Evolutionary conservation across 2,113 vertebrate genomes (phyloP).

Genomic region (Tragelaphus strepsiceros): DNA sequence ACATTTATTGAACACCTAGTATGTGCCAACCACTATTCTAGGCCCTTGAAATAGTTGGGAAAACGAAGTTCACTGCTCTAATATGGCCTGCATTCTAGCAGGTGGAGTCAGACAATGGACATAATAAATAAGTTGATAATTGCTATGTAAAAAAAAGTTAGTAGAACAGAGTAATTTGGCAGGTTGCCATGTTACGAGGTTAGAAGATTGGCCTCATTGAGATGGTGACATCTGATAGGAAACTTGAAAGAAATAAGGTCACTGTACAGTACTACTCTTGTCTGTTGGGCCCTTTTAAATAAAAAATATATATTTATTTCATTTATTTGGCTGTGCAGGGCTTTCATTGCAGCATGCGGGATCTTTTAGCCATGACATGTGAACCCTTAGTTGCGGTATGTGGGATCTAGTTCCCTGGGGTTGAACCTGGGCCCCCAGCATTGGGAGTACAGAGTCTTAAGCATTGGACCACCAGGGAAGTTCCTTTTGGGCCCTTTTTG

Average conservation of each 20-base stretch:
- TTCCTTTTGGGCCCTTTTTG: not conserved
- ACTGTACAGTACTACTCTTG: not conserved
- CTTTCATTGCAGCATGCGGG: fast-evolving
- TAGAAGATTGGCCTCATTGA: not conserved
- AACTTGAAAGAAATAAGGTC: not conserved
- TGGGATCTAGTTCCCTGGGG: not conserved
- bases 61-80: not conserved
- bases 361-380: not conserved
- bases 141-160: not conserved
- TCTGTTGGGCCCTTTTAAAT: not conserved
- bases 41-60: not conserved
- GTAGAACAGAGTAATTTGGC: not conserved
- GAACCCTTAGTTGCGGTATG: not conserved
- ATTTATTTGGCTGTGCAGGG: not conserved
- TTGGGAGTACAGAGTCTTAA: not conserved
- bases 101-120: not conserved
- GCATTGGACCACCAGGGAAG: not conserved
- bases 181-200: not conserved
- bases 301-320: not conserved
- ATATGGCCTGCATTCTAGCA: not conserved
- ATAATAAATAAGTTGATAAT: not conserved
- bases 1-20: not conserved
- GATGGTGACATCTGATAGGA: not conserved
- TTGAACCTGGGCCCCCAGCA: not conserved
- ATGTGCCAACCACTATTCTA: not conserved